These are phyloP conservation scores for Therioaphis trifolii DNA, from an alignment of 2,888 invertebrate genomes.

Conservation along the genomic window DNA sequence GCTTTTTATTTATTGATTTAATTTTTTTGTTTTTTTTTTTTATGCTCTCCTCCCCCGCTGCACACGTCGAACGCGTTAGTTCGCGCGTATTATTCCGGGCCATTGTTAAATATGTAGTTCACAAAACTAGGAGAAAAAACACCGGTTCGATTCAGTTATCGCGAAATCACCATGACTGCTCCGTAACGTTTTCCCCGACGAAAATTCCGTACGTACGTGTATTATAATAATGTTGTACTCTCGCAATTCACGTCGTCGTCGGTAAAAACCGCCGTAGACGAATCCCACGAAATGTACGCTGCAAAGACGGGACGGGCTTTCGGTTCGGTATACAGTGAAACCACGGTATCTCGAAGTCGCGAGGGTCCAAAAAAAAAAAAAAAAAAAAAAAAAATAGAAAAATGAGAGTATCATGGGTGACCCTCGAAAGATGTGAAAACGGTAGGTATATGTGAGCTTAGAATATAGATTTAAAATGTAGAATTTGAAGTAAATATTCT, in stretches of 20 bases:
- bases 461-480: no score
- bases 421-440: no score
- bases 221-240: neutral
- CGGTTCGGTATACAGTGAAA: neutral
- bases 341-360: no score
- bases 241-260: neutral
- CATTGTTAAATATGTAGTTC: neutral
- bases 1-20: no score
- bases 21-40: no score
- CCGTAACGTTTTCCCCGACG: neutral
- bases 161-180: conserved; percentile 14
- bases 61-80: neutral
- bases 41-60: neutral
- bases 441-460: no score
- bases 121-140: neutral
- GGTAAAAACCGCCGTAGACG: neutral
- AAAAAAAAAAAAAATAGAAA: no score
- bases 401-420: no score
- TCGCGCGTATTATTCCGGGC: neutral
- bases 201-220: neutral
- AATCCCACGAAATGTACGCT: neutral
- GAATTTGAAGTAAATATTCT: no score
- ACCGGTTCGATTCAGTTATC: conserved; percentile 12
- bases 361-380: no score
- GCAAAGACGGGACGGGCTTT: neutral